Conservation (phyloP, 2,888 invertebrate species). For the Sphecodes monilicornis region DNA sequence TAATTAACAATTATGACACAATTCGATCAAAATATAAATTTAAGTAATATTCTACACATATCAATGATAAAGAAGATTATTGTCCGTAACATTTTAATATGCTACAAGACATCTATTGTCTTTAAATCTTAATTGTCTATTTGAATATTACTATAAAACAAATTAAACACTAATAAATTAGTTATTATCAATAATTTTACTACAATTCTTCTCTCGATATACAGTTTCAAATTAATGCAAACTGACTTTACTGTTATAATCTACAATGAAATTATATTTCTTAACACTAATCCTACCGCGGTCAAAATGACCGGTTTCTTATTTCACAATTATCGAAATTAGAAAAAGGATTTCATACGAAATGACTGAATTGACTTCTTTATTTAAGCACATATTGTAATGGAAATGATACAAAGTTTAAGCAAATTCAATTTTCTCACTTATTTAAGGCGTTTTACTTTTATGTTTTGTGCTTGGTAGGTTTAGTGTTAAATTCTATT, state of each 20-base stretch:
- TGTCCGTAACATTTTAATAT: background rate
- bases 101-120: background rate
- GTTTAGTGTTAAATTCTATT: too few relatives aligned
- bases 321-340: too few relatives aligned
- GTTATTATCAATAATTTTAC: background rate
- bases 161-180: background rate
- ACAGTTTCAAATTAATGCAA: background rate
- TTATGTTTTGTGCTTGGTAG: too few relatives aligned
- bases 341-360: too few relatives aligned
- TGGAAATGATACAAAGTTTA: too few relatives aligned
- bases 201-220: background rate
- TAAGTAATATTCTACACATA: background rate
- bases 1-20: constrained; percentile 48
- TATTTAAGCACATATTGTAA: too few relatives aligned
- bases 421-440: too few relatives aligned
- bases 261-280: background rate
- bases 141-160: background rate
- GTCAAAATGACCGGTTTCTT: too few relatives aligned
- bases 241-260: background rate
- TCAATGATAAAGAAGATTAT: background rate
- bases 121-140: background rate
- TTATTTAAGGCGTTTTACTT: too few relatives aligned
- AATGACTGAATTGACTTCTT: too few relatives aligned
- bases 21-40: background rate
- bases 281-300: too few relatives aligned